Evolutionary conservation across 2,797 vertebrate genomes (phyloP).

Genomic region (Gallirallus australis): DNA sequence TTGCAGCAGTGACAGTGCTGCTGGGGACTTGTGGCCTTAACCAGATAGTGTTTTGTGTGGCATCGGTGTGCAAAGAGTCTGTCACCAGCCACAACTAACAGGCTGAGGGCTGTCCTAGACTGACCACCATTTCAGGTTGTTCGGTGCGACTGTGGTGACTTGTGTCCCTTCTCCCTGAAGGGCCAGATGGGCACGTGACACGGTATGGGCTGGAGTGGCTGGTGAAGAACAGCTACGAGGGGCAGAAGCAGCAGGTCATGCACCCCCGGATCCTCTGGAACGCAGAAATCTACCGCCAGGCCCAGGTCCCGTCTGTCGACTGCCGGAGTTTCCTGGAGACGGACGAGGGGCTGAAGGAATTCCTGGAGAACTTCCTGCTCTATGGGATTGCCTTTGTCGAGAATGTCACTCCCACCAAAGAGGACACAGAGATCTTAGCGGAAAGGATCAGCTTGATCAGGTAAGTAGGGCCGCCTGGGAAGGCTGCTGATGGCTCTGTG

Average conservation of each 20-base stretch:
- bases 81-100: background rate
- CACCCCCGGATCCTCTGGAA: conserved; percentile 90
- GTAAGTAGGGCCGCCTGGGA: conserved; percentile 67
- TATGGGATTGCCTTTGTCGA: conserved; percentile 93
- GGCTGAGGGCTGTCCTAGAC: background rate
- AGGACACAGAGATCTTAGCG: conserved; percentile 85
- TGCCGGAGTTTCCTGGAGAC: conserved; percentile 88
- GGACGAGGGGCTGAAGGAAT: conserved; percentile 85
- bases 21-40: background rate
- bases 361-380: conserved; percentile 87
- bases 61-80: background rate
- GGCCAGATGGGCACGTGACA: conserved; percentile 89
- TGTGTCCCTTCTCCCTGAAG: conserved; percentile 65
- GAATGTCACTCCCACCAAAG: conserved; percentile 86
- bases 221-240: conserved; percentile 89
- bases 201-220: conserved; percentile 89
- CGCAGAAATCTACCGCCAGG: conserved; percentile 82
- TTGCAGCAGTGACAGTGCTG: background rate
- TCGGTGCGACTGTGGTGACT: background rate
- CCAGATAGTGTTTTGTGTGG: background rate
- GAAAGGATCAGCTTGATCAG: conserved; percentile 91
- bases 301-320: conserved; percentile 78
- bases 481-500: background rate
- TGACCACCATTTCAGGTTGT: fast-evolving
- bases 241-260: conserved; percentile 79